Conservation (phyloP, 2,797 vertebrate species). For the Protonibea diacanthus region DNA sequence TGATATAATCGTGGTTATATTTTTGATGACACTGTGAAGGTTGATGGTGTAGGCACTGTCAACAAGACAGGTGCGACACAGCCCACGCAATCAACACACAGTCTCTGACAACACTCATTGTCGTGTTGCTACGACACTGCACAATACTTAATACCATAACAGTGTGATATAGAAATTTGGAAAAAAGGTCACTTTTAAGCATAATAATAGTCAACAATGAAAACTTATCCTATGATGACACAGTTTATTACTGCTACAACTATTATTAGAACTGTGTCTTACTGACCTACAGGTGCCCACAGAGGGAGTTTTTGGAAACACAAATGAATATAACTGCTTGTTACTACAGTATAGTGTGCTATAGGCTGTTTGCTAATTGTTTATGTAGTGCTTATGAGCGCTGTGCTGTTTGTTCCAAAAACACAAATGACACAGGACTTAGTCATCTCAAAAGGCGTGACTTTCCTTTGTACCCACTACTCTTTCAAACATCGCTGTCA, state of each 20-base stretch:
- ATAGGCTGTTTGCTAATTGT: too few relatives aligned
- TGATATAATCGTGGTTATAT: neutral
- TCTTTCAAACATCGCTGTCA: neutral
- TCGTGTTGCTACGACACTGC: neutral
- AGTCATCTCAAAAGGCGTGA: neutral
- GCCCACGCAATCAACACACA: neutral
- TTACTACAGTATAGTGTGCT: neutral
- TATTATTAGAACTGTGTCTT: neutral
- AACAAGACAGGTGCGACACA: neutral
- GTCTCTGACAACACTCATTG: neutral
- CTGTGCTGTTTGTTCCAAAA: neutral
- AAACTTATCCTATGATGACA: neutral
- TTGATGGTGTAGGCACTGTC: neutral
- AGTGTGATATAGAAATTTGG: neutral
- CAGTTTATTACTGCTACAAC: neutral
- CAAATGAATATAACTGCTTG: too few relatives aligned
- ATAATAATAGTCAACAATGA: neutral
- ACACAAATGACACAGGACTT: neutral
- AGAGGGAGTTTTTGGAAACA: too few relatives aligned
- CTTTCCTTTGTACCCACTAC: slow-evolving; percentile 14
- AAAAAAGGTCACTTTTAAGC: neutral
- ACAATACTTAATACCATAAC: neutral
- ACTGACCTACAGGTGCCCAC: neutral
- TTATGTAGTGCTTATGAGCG: too few relatives aligned
- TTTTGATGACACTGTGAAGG: neutral